Evolutionary conservation across 2,888 invertebrate genomes (phyloP), one percentile per base, ranked within the genome.

Genomic region (Bombyx huttoni): DNA sequence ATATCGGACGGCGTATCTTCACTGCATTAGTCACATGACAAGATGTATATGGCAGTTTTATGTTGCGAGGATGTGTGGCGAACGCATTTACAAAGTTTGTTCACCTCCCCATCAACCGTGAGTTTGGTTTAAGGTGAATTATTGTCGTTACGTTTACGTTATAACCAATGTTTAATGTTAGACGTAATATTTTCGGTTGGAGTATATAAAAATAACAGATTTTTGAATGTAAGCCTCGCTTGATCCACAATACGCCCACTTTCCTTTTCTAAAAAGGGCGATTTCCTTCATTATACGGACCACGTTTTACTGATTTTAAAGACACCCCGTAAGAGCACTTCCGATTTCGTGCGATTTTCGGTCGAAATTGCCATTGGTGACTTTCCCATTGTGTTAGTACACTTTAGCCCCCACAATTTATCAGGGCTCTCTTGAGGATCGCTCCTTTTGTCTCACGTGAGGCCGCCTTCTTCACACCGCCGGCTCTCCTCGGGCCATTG

Each of bases 231-330:
- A 24, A 24, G 24, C 56, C 51, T 59, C 58, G 58, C 61, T 65
- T 62, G 58, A 53, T 55, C 59, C 58, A 60, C 57, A 59, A 61
- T 61, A 58, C 60, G 59, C 55, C 56, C 59, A 55, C 57, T 56
- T 55, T 56, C 54, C 56, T 61, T 54, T 57, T 56, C 57, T 56
- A 60, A 65, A 68, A 68, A 65, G 67, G 69, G 61, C 71, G 62
- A 62, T 68, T 71, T 65, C 68, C 68, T 73, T 73, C 67, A 75
- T 78, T 72, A 75, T 65, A 67, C 64, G 62, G 60, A 65, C 72
- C 65, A 66, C 66, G 67, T 74, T 72, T 71, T 69, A 69, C 70
- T 69, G 68, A 73, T 74, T 78, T 78, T 75, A 75, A 75, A 75
- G 73, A 73, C 68, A 70, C 70, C 69, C 73, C 73, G 76, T 73